These are phyloP conservation scores for Scaptomyza montana DNA, from an alignment of 1,140 invertebrate genomes.

Conservation along the genomic window DNA sequence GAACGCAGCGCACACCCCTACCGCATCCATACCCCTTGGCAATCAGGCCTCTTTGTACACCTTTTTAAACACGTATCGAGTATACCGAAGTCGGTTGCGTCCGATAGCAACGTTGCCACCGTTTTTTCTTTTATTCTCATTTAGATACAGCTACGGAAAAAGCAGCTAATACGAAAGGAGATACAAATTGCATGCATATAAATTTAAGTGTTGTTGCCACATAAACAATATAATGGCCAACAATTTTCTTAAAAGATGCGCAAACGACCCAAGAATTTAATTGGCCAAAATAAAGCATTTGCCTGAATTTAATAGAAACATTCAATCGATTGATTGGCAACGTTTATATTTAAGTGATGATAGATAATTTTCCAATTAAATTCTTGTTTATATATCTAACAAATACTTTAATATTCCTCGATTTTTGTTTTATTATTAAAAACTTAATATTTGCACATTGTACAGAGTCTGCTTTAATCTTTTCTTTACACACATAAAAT, in stretches of 20 bases:
- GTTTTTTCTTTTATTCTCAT: neutral
- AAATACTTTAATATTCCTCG: neutral
- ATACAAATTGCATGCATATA: constrained; percentile 27
- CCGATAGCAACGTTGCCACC: too few relatives aligned
- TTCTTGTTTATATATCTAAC: neutral
- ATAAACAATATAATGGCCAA: constrained; percentile 69
- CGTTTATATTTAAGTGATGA: too few relatives aligned
- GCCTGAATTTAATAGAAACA: too few relatives aligned
- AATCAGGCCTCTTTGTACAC: too few relatives aligned
- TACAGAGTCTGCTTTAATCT: neutral
- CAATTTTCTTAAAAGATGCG: constrained; percentile 68
- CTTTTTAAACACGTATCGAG: too few relatives aligned
- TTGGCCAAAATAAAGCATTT: constrained; percentile 20
- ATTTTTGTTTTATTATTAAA: constrained; percentile 2
- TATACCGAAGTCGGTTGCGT: too few relatives aligned
- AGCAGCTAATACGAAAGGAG: too few relatives aligned
- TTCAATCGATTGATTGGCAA: too few relatives aligned
- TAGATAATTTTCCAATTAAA: neutral
- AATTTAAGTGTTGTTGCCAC: constrained; percentile 55
- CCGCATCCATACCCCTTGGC: too few relatives aligned
- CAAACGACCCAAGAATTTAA: constrained; percentile 60
- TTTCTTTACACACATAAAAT: neutral
- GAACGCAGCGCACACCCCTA: too few relatives aligned
- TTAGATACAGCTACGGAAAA: neutral
- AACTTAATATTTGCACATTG: constrained; percentile 2